These are phyloP conservation scores for Manis javanica DNA, from an alignment of 2,797 vertebrate species.

Conservation along the genomic window DNA sequence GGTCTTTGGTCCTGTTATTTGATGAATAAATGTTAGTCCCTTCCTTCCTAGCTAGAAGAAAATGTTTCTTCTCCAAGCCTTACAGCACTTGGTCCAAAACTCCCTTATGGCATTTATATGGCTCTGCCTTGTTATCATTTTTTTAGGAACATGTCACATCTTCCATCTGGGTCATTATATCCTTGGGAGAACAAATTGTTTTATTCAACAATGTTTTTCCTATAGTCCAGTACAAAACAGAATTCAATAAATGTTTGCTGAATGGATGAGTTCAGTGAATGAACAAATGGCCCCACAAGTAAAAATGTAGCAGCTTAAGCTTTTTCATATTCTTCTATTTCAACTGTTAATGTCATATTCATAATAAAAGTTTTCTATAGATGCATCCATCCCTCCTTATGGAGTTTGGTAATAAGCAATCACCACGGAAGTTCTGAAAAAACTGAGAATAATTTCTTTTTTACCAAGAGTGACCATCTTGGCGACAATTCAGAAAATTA, in stretches of 20 bases:
- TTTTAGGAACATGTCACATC: not conserved
- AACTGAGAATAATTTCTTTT: slow-evolving; percentile 24
- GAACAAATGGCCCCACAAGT: not conserved
- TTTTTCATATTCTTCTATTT: not conserved
- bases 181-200: slow-evolving; percentile 24
- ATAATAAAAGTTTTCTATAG: not conserved
- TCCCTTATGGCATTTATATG: not conserved
- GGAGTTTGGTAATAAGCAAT: not conserved
- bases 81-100: not conserved
- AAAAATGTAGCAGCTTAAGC: not conserved
- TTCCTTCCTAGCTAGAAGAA: not conserved
- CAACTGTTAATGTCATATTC: not conserved
- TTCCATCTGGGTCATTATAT: slow-evolving; percentile 53
- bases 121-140: not conserved
- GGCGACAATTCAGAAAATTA: slow-evolving; percentile 40
- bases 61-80: not conserved
- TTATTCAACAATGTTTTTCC: slow-evolving; percentile 1
- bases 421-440: not conserved
- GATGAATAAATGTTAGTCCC: not conserved
- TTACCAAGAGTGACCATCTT: not conserved
- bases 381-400: not conserved
- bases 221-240: not conserved
- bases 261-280: not conserved
- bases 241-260: not conserved
- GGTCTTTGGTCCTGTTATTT: not conserved